Evolutionary conservation across 2,113 vertebrate genomes (phyloP).

Genomic region (Pseudois nayaur): DNA sequence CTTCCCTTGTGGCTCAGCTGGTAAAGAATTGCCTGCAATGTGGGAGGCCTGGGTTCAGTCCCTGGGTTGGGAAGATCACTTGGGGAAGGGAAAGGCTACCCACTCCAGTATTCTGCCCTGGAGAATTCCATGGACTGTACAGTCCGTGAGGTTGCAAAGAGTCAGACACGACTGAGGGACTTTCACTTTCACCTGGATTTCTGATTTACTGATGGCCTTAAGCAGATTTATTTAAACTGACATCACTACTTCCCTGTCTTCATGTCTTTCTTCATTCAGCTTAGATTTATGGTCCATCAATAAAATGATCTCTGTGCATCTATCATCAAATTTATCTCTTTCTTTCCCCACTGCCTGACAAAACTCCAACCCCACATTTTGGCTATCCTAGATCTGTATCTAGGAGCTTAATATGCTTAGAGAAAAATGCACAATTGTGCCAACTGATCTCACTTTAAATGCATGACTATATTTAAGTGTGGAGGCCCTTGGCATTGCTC

Average conservation of each 20-base stretch:
- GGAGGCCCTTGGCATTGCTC: background rate
- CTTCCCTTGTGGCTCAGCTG: background rate
- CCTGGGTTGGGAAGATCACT: background rate
- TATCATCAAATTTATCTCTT: background rate
- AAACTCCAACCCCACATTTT: background rate
- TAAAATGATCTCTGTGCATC: background rate
- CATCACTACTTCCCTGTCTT: background rate
- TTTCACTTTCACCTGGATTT: background rate
- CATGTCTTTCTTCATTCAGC: background rate
- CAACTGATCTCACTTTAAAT: background rate
- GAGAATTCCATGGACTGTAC: background rate
- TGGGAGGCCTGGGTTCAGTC: fast-evolving
- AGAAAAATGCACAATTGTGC: background rate
- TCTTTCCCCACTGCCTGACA: background rate
- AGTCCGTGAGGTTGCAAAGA: background rate
- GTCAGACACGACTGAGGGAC: background rate
- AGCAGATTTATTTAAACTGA: background rate
- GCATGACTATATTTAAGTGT: background rate
- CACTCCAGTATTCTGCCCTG: background rate
- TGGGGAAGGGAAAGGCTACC: background rate
- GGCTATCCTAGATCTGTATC: background rate
- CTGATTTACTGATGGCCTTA: background rate
- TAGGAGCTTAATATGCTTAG: background rate
- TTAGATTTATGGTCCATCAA: background rate
- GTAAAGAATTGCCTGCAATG: background rate